Evolutionary conservation across 2,888 invertebrate genomes (phyloP).

Genomic region (Coenonympha glycerion): DNA sequence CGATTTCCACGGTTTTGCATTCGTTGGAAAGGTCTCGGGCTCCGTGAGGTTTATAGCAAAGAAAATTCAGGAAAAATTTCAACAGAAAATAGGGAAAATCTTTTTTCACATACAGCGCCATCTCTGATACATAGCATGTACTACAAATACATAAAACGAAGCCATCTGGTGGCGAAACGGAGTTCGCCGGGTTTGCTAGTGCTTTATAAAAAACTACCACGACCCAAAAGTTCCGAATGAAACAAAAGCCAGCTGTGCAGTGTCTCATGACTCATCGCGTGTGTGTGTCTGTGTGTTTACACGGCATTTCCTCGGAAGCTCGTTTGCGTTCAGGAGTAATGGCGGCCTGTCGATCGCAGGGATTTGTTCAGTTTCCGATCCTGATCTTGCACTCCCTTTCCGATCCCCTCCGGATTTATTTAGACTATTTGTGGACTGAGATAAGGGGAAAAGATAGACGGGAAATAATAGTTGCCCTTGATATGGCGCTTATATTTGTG

Average conservation of each 20-base stretch:
- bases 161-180: no score
- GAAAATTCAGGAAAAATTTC: no score
- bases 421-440: slow-evolving; percentile 15
- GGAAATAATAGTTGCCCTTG: background rate
- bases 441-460: background rate
- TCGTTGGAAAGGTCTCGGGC: no score
- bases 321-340: slow-evolving; percentile 3
- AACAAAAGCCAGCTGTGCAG: slow-evolving; percentile 1
- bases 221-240: background rate
- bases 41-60: no score
- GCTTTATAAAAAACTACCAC: no score
- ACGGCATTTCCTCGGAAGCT: slow-evolving; percentile 5
- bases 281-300: slow-evolving; percentile 5
- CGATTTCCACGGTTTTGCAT: no score
- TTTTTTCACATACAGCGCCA: no score
- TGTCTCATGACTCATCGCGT: background rate
- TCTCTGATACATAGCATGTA: no score
- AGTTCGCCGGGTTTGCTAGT: no score
- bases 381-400: slow-evolving; percentile 22
- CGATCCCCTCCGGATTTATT: slow-evolving; percentile 18
- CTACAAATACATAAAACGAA: no score
- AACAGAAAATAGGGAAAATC: no score
- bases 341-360: slow-evolving; percentile 22
- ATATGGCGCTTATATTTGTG: no score
- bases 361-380: slow-evolving; percentile 24